Conservation (phyloP, 2,113 vertebrate species). For the Rhynchopsitta pachyrhyncha region DNA sequence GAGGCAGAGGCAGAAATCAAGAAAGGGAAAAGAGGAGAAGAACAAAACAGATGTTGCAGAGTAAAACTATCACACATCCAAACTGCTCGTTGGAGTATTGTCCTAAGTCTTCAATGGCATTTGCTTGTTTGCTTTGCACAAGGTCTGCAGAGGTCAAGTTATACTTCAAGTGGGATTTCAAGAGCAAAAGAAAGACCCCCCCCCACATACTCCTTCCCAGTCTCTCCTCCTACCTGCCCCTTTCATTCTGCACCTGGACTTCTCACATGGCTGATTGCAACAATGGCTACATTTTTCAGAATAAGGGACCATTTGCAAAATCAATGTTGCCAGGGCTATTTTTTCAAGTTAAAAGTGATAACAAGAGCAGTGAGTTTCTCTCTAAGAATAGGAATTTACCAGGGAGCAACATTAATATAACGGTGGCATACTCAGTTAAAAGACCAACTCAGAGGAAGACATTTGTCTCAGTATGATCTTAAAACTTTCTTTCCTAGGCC, state of each 20-base stretch:
- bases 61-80: slow-evolving; percentile 16
- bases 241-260: background rate
- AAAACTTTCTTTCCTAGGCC: background rate
- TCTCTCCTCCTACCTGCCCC: background rate
- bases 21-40: background rate
- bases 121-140: slow-evolving; percentile 31
- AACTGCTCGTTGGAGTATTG: background rate
- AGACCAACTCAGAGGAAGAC: background rate
- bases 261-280: background rate
- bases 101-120: slow-evolving; percentile 19
- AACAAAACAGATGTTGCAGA: slow-evolving; percentile 3
- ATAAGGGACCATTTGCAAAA: background rate
- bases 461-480: background rate
- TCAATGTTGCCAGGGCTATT: background rate
- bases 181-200: background rate
- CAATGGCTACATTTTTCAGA: background rate
- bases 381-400: background rate
- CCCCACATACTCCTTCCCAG: background rate
- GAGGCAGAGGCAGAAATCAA: slow-evolving; percentile 38
- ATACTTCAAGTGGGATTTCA: slow-evolving; percentile 42
- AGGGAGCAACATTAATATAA: background rate
- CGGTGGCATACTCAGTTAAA: background rate
- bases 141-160: slow-evolving; percentile 19
- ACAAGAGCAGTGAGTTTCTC: background rate
- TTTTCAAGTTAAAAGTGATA: background rate